Evolutionary conservation across 2,888 invertebrate species (phyloP).

Genomic region (Tetramorium bicarinatum): DNA sequence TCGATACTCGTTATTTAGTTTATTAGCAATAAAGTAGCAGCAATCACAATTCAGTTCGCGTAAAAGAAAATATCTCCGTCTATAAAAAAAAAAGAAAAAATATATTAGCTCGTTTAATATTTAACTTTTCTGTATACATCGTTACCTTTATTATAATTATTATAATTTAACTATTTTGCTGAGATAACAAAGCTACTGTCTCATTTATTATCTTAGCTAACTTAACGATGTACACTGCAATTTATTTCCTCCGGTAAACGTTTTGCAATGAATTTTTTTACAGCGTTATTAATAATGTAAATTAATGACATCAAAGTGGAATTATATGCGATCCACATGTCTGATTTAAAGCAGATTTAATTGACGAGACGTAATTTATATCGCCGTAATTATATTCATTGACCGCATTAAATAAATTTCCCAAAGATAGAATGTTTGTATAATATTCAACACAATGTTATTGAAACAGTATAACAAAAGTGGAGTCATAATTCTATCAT

Average conservation of each 20-base stretch:
- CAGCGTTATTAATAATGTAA: background rate
- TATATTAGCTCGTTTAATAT: background rate
- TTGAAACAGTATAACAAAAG: background rate
- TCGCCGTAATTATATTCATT: conserved; percentile 28
- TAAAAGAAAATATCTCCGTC: no score
- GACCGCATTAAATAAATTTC: conserved; percentile 13
- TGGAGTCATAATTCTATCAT: background rate
- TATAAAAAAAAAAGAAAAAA: background rate
- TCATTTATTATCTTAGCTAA: background rate
- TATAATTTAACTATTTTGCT: background rate
- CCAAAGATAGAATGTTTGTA: conserved; percentile 30
- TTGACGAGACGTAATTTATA: conserved; percentile 14
- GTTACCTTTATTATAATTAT: background rate
- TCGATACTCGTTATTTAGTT: background rate
- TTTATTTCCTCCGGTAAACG: background rate
- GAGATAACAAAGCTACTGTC: background rate
- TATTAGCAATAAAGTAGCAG: background rate
- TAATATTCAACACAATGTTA: background rate
- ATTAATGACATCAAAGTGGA: conserved; percentile 31
- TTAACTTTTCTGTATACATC: background rate
- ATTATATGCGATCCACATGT: background rate
- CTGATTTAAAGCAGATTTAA: conserved; percentile 27
- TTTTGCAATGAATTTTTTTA: background rate
- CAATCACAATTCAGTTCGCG: background rate
- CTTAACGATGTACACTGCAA: background rate